Evolutionary conservation across 2,113 vertebrate genomes (phyloP).

Genomic region (Cheirogaleus medius): DNA sequence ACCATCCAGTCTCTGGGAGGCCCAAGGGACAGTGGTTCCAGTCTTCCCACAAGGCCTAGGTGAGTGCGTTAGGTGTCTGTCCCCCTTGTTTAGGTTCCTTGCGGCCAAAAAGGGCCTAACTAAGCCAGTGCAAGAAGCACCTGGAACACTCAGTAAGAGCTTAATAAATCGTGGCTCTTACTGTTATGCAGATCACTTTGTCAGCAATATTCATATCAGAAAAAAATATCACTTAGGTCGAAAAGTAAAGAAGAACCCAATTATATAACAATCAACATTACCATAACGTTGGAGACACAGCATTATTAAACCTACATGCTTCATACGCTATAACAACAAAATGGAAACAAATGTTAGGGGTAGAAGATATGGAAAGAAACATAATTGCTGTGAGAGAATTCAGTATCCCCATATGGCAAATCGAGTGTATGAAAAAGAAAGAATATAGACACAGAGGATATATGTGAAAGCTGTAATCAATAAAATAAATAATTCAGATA

Average conservation of each 20-base stretch:
- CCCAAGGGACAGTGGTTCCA: neutral
- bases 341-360: neutral
- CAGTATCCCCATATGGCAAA: neutral
- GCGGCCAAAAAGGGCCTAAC: neutral
- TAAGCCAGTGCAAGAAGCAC: neutral
- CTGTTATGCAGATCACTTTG: neutral
- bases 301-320: neutral
- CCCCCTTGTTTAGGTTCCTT: neutral
- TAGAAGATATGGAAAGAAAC: neutral
- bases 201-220: neutral
- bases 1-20: neutral
- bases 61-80: neutral
- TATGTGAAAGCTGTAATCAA: neutral
- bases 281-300: neutral
- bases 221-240: neutral
- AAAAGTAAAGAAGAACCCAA: neutral
- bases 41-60: neutral
- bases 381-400: neutral
- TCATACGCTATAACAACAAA: neutral
- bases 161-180: neutral
- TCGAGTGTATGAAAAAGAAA: neutral
- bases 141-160: neutral
- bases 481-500: neutral
- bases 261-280: neutral
- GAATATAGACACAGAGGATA: neutral